Evolutionary conservation across 2,888 invertebrate species (phyloP).

Genomic region (Hirtodrosophila confusa): DNA sequence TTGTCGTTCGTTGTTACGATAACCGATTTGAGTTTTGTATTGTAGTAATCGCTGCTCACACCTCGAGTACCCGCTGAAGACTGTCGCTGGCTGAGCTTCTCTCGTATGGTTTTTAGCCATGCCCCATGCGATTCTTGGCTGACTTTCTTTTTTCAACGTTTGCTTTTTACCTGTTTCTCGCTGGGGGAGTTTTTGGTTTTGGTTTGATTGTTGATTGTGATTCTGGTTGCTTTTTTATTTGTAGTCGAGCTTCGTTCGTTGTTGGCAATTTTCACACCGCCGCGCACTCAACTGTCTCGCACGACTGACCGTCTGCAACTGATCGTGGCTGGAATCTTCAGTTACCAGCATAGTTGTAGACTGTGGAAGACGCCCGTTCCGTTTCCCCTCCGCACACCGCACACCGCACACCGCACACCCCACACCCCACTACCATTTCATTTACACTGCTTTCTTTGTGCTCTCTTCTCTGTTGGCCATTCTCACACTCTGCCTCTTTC

Average conservation of each 20-base stretch:
- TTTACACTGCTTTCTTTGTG: conserved; percentile 67
- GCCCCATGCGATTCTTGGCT: conserved; percentile 61
- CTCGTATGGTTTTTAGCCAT: conserved; percentile 77
- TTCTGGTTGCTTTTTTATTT: conserved; percentile 52
- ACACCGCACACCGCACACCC: neutral
- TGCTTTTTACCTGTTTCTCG: conserved; percentile 67
- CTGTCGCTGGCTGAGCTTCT: conserved; percentile 78
- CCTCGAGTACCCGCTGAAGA: conserved; percentile 76
- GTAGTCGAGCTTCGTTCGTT: conserved; percentile 51
- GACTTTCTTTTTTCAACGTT: conserved; percentile 66
- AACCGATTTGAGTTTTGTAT: conserved; percentile 41
- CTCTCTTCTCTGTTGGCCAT: conserved; percentile 34
- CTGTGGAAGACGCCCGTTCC: conserved; percentile 41
- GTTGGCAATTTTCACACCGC: conserved; percentile 72
- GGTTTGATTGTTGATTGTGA: conserved; percentile 46
- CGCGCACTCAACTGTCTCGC: conserved; percentile 81
- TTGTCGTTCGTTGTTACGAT: conserved; percentile 22
- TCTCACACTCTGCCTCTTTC: conserved; percentile 1
- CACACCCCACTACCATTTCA: conserved; percentile 27
- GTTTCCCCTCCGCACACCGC: too few species aligned
- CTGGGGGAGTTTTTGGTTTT: conserved; percentile 62
- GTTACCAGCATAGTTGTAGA: conserved; percentile 81
- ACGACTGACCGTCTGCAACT: conserved; percentile 83
- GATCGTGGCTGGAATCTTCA: conserved; percentile 76
- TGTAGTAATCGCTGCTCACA: conserved; percentile 60